Percentiles rank a stretch among this genome's conserved stretches.
phyloP scores from a whole-genome alignment of 2,113 vertebrate species.

The Varanus komodoensis region DNA sequence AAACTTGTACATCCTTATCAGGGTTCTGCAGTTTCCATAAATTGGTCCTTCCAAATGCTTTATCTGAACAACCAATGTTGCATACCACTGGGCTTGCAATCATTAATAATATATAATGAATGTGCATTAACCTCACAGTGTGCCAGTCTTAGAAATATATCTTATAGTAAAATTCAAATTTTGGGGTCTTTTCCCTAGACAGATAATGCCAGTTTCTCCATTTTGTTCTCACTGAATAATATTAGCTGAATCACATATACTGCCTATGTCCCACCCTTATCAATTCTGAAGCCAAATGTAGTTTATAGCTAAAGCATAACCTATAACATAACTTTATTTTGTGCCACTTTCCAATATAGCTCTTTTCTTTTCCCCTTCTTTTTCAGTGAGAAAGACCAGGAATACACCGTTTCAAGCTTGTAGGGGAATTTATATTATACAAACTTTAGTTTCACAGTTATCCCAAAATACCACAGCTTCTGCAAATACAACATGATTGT shows the following conservation, averaged over 20 bases:
- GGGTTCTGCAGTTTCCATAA: slow-evolving; percentile 40
- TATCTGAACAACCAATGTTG: slow-evolving; percentile 62
- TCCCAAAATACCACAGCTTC: not conserved
- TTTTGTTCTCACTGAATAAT: not conserved
- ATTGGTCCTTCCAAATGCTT: slow-evolving; percentile 44
- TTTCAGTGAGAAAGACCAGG: not conserved
- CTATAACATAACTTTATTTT: not conserved
- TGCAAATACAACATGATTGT: not conserved
- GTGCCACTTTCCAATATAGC: not conserved
- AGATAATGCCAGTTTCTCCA: slow-evolving; percentile 4
- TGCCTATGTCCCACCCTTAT: not conserved
- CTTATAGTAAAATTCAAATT: slow-evolving; percentile 39
- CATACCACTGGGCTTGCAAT: slow-evolving; percentile 25
- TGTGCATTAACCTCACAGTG: slow-evolving; percentile 9
- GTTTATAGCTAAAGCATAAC: not conserved
- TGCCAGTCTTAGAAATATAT: not conserved
- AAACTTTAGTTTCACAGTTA: not conserved
- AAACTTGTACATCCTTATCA: slow-evolving; percentile 51
- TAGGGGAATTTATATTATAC: not conserved
- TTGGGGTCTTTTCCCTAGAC: not conserved
- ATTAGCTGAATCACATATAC: not conserved
- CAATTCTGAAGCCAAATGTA: not conserved
- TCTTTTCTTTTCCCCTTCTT: too few species aligned
- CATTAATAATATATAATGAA: slow-evolving; percentile 53
- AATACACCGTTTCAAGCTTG: not conserved